Conservation (phyloP, 1,140 invertebrate species). For the Thaumatotibia leucotreta region DNA sequence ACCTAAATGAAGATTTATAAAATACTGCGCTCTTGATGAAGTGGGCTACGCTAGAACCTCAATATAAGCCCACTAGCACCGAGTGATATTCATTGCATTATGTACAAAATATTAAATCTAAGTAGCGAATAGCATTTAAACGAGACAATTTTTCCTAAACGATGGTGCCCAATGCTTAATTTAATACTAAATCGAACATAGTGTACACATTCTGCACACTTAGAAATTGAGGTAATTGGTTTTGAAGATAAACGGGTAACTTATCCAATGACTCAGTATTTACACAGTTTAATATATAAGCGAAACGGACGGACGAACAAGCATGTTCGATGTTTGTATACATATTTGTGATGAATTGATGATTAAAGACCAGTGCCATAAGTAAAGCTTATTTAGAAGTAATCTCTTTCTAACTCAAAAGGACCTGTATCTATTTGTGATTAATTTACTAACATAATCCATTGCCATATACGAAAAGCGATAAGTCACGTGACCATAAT, state of each 20-base stretch:
- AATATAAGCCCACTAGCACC: constrained; percentile 21
- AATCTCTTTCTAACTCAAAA: no score
- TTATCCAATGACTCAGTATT: constrained; percentile 67
- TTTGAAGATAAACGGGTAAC: constrained; percentile 69
- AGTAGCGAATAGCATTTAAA: constrained; percentile 17
- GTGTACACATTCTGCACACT: constrained; percentile 50
- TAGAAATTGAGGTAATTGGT: constrained; percentile 75
- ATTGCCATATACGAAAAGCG: no score
- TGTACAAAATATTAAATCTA: constrained; percentile 50
- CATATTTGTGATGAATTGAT: no score
- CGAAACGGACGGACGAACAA: constrained; percentile 9
- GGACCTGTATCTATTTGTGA: no score
- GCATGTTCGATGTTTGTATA: constrained; percentile 2
- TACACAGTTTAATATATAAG: constrained; percentile 47
- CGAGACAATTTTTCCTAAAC: constrained; percentile 39
- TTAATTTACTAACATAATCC: no score
- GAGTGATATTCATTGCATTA: constrained; percentile 33
- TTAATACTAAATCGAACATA: constrained; percentile 60
- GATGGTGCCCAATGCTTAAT: constrained; percentile 53
- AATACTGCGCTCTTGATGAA: constrained; percentile 42
- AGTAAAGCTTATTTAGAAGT: no score
- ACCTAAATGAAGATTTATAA: constrained; percentile 31
- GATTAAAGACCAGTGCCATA: no score
- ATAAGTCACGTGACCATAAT: no score
- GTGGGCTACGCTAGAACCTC: constrained; percentile 20